Evolutionary conservation across 1,140 invertebrate species (phyloP).

Genomic region (Diprion similis): DNA sequence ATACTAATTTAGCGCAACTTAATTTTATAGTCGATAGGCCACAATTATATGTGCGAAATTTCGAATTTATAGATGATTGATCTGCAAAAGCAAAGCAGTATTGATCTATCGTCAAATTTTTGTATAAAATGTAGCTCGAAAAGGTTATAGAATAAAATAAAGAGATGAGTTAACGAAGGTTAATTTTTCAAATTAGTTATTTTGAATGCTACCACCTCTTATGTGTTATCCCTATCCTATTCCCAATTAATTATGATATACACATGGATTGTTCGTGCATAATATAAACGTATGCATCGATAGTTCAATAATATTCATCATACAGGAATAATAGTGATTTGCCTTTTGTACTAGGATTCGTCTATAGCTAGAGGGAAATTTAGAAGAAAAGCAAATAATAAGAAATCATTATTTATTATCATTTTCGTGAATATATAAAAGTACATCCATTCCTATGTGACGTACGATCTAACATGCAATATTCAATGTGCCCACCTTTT

Average conservation of each 20-base stretch:
- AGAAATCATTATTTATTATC: background rate
- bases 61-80: constrained; percentile 25
- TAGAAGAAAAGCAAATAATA: background rate
- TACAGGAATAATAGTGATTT: no score
- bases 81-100: constrained; percentile 1
- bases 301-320: no score
- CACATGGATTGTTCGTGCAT: no score
- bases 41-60: constrained; percentile 14
- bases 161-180: background rate
- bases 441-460: background rate
- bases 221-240: background rate
- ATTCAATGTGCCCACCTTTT: background rate
- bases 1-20: background rate
- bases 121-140: background rate
- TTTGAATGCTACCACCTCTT: constrained; percentile 2
- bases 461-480: background rate
- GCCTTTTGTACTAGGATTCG: background rate
- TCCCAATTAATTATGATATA: background rate
- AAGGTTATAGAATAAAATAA: background rate
- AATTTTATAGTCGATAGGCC: constrained; percentile 16
- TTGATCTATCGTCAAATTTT: background rate
- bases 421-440: background rate
- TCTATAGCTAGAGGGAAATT: background rate
- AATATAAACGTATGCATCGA: no score
- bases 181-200: background rate